Conservation (phyloP, 2,797 vertebrate species). For the Myotis pilosus region DNA sequence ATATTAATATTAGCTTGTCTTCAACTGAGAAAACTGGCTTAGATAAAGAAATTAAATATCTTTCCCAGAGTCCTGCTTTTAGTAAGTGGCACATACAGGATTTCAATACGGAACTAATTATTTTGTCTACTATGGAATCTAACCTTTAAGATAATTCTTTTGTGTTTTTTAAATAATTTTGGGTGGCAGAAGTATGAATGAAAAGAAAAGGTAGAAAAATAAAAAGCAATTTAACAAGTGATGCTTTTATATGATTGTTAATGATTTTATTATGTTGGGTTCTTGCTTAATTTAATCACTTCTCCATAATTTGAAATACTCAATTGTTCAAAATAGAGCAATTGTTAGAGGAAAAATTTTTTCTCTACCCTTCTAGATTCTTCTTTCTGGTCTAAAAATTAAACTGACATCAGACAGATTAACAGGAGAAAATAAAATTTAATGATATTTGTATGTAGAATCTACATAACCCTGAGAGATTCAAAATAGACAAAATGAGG, state of each 20-base stretch:
- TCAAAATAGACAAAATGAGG: not conserved
- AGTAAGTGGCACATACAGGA: not conserved
- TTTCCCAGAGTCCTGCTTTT: not conserved
- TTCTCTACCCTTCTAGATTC: not conserved
- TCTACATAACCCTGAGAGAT: not conserved
- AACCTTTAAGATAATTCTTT: not conserved
- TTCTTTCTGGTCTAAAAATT: not conserved
- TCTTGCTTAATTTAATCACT: slow-evolving; percentile 13
- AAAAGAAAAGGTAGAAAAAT: not conserved
- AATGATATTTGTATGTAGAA: not conserved
- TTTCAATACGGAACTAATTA: not conserved
- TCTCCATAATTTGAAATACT: not conserved
- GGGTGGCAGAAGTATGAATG: not conserved
- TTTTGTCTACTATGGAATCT: not conserved
- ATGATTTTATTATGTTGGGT: not conserved
- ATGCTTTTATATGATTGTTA: not conserved
- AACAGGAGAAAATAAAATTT: not conserved
- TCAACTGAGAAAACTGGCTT: not conserved
- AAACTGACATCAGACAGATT: not conserved
- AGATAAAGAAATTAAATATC: not conserved
- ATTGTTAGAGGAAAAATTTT: not conserved
- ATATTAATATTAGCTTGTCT: not conserved
- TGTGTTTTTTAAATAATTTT: not conserved
- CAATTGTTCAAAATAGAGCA: not conserved
- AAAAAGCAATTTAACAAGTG: not conserved